Base-by-base conservation (phyloP, 2,888 invertebrate genomes). In the Pedicia rivosa region DNA sequence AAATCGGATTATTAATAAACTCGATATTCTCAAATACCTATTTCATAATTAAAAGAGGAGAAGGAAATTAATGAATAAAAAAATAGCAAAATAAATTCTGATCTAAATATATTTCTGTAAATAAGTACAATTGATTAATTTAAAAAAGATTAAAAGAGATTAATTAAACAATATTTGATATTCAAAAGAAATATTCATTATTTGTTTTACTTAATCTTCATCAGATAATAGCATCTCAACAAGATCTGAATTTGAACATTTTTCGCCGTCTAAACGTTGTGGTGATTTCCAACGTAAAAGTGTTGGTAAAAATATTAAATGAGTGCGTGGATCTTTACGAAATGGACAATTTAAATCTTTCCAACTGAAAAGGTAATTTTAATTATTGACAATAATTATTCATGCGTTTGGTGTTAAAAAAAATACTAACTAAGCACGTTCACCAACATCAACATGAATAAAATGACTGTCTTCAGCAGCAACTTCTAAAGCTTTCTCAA, bases 301-400 rank as follows among this genome's bases (percentile, higher is more conserved):
- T 0, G 91, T 90, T 2, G 92, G 91, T 29, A 92, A 68, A 35
- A 80, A 78, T 54, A 79, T 74, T 37, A 92, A 60, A 46, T 68
- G 72, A 0, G 78, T 72, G 30, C 72, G 67, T 25, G 67, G 53
- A 53, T 90, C 79, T 37, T 75, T 84, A 39, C 90, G 70, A 59
- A 88, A 92, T 2, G 78, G 75, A 53, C 83, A 83, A 10, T 75
- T 72, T 36, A 66, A 67, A 56, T 87, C 75, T 59, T 81, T 90
- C 90, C 91, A 92, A 43, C 84, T 86, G 53, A 24, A 68, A 67
- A 43, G 38, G 42, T 47, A 27, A 36, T 36, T 13, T 17, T 22
- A 12, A 30, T 26, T 7, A 26, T 12, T 26, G 13, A 12, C 5
- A 7, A 12, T 35, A 8, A 35, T n/a, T 16, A 10, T 20, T 6